Percentiles rank a stretch among this genome's conserved stretches.
Evolutionary conservation across 1,140 invertebrate genomes (phyloP).

Genomic region (Conus ventricosus): DNA sequence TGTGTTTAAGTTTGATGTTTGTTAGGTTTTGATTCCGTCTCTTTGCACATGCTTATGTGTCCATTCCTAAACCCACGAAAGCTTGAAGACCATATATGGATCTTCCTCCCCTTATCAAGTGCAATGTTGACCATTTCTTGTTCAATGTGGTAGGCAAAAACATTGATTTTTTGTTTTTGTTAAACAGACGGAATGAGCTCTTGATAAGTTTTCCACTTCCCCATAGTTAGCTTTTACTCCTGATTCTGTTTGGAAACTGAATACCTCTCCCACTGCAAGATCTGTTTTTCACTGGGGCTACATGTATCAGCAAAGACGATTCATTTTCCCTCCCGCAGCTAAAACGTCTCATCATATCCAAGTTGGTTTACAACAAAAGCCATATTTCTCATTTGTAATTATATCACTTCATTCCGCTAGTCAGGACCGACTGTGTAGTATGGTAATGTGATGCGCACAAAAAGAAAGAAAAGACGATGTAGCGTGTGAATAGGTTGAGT

Average conservation of each 20-base stretch:
- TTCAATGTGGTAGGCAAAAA: neutral
- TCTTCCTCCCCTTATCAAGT: neutral
- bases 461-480: neutral
- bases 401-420: neutral
- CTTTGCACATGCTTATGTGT: too few relatives aligned
- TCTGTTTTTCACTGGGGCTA: neutral
- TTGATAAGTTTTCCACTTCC: too few relatives aligned
- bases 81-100: neutral
- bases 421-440: neutral
- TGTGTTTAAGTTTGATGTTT: neutral
- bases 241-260: neutral
- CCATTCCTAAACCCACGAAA: neutral
- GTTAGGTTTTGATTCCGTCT: too few relatives aligned
- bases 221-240: neutral
- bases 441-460: neutral
- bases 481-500: too few relatives aligned
- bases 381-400: constrained; percentile 1
- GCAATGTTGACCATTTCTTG: neutral
- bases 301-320: neutral
- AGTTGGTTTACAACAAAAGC: neutral
- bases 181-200: neutral
- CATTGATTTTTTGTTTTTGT: neutral
- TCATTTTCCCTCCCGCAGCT: neutral
- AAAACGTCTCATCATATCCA: neutral
- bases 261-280: neutral